Evolutionary conservation across 2,888 invertebrate genomes (phyloP).

Genomic region (Parascotia fuliginaria): DNA sequence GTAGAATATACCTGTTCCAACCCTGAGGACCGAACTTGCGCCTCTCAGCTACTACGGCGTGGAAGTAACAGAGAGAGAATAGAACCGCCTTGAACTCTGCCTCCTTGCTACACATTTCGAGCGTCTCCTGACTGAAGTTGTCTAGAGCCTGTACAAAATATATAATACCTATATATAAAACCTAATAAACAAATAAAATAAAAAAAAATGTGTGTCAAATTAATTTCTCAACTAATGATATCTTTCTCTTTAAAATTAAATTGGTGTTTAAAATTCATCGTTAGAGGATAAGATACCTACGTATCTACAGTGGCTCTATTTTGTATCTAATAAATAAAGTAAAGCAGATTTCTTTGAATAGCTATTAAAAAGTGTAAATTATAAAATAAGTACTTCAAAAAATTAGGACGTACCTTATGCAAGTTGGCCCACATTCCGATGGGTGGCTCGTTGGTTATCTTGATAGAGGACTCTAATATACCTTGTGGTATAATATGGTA

Average conservation of each 20-base stretch:
- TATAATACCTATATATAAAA: background rate
- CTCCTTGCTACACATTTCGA: conserved; percentile 97
- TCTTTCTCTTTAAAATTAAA: too few species aligned
- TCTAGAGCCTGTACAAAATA: conserved; percentile 87
- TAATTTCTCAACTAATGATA: too few species aligned
- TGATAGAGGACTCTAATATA: conserved; percentile 96
- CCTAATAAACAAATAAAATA: too few species aligned
- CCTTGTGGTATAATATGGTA: conserved; percentile 92
- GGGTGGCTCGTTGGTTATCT: conserved; percentile 98
- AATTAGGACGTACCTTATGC: conserved; percentile 87
- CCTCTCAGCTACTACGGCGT: conserved; percentile 96
- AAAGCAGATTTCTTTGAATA: too few species aligned
- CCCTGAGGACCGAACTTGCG: conserved; percentile 98
- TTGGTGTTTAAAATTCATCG: too few species aligned
- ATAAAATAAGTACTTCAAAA: too few species aligned
- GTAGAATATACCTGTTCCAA: conserved; percentile 93
- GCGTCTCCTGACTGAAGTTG: conserved; percentile 96
- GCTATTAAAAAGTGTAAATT: too few species aligned
- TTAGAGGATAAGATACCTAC: too few species aligned
- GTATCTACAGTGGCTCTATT: too few species aligned
- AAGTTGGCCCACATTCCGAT: conserved; percentile 97
- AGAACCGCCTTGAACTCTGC: conserved; percentile 96
- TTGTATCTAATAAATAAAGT: too few species aligned
- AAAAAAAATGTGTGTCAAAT: too few species aligned
- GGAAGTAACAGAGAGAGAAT: conserved; percentile 97